A percentile compares a stretch with the other conserved stretches of the same genome.
Conservation (phyloP, 2,113 vertebrate genomes). For the Eptatretus burgeri region DNA sequence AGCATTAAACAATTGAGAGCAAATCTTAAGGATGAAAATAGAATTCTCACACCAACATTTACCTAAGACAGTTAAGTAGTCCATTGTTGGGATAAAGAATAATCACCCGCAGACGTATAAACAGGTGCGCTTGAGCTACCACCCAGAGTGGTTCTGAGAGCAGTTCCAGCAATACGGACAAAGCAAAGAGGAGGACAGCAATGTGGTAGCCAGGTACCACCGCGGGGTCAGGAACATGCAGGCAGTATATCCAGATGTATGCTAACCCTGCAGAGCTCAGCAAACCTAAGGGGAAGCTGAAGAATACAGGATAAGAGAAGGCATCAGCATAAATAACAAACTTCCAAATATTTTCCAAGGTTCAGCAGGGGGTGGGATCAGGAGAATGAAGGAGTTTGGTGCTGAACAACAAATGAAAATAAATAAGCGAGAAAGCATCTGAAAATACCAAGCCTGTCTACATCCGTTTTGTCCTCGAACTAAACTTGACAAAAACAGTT, state of each 20-base stretch:
- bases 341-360: no score
- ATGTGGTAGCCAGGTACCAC: slow-evolving; percentile 38
- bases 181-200: slow-evolving; percentile 43
- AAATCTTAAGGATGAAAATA: no score
- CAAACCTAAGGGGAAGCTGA: slow-evolving; percentile 51
- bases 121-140: slow-evolving; percentile 65
- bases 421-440: no score
- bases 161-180: slow-evolving; percentile 57
- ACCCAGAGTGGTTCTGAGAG: slow-evolving; percentile 68
- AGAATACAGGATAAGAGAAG: neutral
- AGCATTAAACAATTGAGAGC: no score
- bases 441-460: no score
- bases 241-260: slow-evolving; percentile 45
- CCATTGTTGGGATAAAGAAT: neutral
- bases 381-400: neutral
- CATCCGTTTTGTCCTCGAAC: no score
- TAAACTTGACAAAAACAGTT: no score
- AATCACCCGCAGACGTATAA: slow-evolving; percentile 54
- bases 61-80: no score
- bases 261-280: slow-evolving; percentile 39
- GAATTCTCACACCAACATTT: no score
- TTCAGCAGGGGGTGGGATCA: no score
- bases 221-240: slow-evolving; percentile 41
- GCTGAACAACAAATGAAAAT: neutral
- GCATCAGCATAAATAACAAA: neutral